Evolutionary conservation across 1,140 invertebrate genomes (phyloP).

Genomic region (Steinernema feltiae): DNA sequence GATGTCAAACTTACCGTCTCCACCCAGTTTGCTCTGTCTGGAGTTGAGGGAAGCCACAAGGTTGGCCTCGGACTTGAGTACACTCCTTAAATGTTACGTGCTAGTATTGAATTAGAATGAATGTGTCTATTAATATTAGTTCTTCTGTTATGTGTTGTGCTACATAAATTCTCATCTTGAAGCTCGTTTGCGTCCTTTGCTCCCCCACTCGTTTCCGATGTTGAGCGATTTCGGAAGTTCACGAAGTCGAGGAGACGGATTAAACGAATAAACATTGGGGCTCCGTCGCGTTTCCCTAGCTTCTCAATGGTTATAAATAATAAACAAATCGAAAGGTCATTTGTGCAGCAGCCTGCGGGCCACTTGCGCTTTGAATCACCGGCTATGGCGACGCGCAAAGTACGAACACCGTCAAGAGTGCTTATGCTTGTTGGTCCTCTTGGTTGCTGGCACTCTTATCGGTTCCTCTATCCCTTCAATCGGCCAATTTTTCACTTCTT

Average conservation of each 20-base stretch:
- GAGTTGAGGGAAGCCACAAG: conserved; percentile 36
- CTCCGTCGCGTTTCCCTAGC: neutral
- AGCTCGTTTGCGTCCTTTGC: neutral
- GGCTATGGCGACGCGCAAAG: neutral
- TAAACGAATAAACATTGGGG: neutral
- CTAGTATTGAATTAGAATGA: neutral
- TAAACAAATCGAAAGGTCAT: conserved; percentile 13
- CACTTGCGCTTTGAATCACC: neutral
- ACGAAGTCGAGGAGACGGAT: neutral
- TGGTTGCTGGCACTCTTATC: neutral
- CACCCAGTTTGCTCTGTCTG: conserved; percentile 37
- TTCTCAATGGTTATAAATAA: neutral
- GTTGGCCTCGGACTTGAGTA: conserved; percentile 42
- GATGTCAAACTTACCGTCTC: conserved; percentile 36
- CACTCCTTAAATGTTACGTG: conserved; percentile 19
- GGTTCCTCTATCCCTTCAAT: no score
- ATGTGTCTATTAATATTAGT: neutral
- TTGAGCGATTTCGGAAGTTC: neutral
- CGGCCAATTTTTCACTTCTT: no score
- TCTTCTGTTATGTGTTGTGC: neutral
- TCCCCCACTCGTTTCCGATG: neutral
- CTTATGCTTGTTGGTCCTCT: neutral
- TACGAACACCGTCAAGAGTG: neutral
- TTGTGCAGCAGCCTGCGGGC: neutral
- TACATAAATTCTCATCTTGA: neutral